Evolutionary conservation across 2,113 vertebrate species (phyloP).

Genomic region (Colistium nudipinnis): DNA sequence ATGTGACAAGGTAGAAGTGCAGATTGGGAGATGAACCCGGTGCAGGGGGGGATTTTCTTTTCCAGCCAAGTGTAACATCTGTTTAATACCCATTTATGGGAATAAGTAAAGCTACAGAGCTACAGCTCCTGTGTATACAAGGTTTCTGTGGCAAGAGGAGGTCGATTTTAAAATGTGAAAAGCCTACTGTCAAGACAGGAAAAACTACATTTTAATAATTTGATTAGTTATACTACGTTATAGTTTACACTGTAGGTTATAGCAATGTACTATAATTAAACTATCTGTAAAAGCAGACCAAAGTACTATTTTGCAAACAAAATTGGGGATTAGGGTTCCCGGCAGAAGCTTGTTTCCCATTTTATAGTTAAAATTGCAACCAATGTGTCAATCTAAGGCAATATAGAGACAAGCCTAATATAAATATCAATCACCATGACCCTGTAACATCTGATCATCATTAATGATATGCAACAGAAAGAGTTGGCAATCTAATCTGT

Average conservation of each 20-base stretch:
- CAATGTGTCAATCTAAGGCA: not conserved
- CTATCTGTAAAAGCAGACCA: not conserved
- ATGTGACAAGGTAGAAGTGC: not conserved
- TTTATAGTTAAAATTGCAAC: not conserved
- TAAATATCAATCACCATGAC: not conserved
- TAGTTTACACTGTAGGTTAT: not conserved
- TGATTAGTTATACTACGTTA: not conserved
- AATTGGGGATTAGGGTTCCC: too few relatives aligned
- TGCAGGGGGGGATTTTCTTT: constrained; percentile 9
- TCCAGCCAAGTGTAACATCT: constrained; percentile 4
- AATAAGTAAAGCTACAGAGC: constrained; percentile 3
- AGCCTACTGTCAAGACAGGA: not conserved
- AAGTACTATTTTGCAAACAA: not conserved
- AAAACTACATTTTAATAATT: too few relatives aligned
- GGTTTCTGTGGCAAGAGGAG: not conserved
- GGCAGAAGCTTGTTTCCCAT: too few relatives aligned
- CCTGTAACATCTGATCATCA: not conserved
- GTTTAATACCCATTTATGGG: constrained; percentile 46
- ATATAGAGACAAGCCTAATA: not conserved
- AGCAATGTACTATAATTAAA: too few relatives aligned
- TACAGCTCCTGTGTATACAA: not conserved
- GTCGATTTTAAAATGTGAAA: not conserved
- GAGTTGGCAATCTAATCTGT: not conserved
- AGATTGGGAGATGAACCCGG: not conserved
- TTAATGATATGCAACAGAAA: not conserved